A percentile compares a stretch with the other conserved stretches of the same genome.
phyloP scores from a whole-genome alignment of 2,888 invertebrate species.

The Euclidia mi region DNA sequence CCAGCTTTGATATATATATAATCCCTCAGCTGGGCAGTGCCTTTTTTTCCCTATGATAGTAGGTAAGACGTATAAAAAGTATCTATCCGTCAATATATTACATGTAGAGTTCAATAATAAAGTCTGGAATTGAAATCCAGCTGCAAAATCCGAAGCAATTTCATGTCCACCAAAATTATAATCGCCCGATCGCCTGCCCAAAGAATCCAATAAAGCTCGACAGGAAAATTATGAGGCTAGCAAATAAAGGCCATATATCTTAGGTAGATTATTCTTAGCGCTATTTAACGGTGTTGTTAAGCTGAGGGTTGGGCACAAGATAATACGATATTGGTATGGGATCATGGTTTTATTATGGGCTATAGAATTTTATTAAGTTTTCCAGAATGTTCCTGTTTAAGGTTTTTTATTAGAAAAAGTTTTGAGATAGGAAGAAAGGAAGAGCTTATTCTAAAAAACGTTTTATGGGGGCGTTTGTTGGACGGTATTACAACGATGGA shows the following conservation, averaged over 20 bases:
- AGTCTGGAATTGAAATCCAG: too few species aligned
- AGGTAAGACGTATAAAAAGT: too few species aligned
- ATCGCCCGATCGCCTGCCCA: conserved; percentile 8
- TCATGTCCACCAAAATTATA: conserved; percentile 8
- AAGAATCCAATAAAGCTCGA: conserved; percentile 13
- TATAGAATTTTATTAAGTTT: conserved; percentile 1
- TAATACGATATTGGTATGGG: conserved; percentile 23
- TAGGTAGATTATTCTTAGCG: conserved; percentile 35
- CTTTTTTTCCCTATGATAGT: too few species aligned
- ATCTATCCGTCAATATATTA: too few species aligned
- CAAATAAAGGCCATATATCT: conserved; percentile 35
- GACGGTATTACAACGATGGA: too few species aligned
- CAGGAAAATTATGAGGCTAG: conserved; percentile 14
- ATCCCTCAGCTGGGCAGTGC: too few species aligned
- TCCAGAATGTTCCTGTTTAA: not conserved
- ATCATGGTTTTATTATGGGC: conserved; percentile 5
- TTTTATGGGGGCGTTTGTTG: too few species aligned
- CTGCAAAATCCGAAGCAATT: not conserved
- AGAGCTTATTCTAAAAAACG: too few species aligned
- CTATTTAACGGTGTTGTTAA: conserved; percentile 40
- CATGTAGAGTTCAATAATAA: too few species aligned
- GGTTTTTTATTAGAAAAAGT: too few species aligned
- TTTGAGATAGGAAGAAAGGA: too few species aligned
- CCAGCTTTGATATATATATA: too few species aligned
- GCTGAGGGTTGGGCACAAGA: conserved; percentile 22